Evolutionary conservation across 2,797 vertebrate genomes (phyloP).

Genomic region (Lateolabrax maculatus): DNA sequence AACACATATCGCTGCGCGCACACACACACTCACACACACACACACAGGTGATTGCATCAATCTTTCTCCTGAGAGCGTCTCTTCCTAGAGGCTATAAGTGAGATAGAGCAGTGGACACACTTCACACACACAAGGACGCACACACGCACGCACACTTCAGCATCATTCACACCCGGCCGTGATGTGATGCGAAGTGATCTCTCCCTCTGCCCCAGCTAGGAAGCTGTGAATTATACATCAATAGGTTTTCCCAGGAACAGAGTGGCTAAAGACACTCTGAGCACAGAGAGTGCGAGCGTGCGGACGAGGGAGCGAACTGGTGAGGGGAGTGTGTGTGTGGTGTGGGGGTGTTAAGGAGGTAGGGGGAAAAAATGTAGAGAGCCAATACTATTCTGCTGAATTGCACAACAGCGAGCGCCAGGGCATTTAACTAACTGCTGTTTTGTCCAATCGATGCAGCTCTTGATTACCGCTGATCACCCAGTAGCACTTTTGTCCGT

Average conservation of each 20-base stretch:
- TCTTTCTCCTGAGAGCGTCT: conserved; percentile 20
- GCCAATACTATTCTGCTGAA: conserved; percentile 59
- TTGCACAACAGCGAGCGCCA: conserved; percentile 31
- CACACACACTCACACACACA: conserved; percentile 19
- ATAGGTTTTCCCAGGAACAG: conserved; percentile 66
- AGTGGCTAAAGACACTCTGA: conserved; percentile 47
- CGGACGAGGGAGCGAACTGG: not conserved
- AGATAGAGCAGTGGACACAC: conserved; percentile 34
- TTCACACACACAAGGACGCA: conserved; percentile 25
- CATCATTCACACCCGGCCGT: conserved; percentile 65
- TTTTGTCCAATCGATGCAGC: conserved; percentile 59
- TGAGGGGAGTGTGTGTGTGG: no score
- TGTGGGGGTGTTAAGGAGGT: not conserved
- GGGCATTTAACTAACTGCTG: conserved; percentile 61
- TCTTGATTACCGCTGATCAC: conserved; percentile 89
- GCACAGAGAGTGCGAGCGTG: not conserved
- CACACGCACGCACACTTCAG: conserved; percentile 30
- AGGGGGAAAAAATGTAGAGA: conserved; percentile 19
- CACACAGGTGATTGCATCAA: conserved; percentile 32
- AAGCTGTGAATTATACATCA: conserved; percentile 82
- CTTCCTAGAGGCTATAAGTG: conserved; percentile 44
- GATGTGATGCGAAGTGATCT: conserved; percentile 77
- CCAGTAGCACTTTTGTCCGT: conserved; percentile 84
- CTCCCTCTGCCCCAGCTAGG: conserved; percentile 69
- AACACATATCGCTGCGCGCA: not conserved